These are phyloP conservation scores for Pelmatolapia mariae DNA, from an alignment of 2,113 vertebrate species.

Conservation along the genomic window DNA sequence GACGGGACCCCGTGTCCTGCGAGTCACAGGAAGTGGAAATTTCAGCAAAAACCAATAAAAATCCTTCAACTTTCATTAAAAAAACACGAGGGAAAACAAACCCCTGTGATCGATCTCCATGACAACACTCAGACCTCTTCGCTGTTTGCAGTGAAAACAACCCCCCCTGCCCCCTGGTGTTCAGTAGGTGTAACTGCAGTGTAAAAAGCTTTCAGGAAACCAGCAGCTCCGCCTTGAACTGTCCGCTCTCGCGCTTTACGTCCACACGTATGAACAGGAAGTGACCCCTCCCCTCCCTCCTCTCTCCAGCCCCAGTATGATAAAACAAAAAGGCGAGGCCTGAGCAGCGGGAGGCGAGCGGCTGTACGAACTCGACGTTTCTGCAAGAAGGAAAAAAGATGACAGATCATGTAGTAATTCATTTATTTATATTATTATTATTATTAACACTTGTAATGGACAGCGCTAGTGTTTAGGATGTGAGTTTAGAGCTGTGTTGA, in stretches of 20 bases:
- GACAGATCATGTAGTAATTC: constrained; percentile 61
- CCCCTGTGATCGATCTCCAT: not conserved
- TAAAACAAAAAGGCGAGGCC: not conserved
- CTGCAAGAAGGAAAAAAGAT: constrained; percentile 46
- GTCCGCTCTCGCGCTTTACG: not conserved
- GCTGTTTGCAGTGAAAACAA: not conserved
- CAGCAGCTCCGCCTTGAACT: not conserved
- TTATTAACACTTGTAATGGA: constrained; percentile 68
- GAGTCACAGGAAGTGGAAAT: not conserved
- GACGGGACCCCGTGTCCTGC: not conserved
- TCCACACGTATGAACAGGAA: not conserved
- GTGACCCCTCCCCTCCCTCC: not conserved
- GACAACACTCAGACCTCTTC: not conserved
- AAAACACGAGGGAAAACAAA: not conserved
- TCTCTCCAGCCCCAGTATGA: not conserved
- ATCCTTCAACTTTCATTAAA: not conserved
- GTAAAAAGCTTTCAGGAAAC: not conserved
- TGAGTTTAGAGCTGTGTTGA: constrained; percentile 66
- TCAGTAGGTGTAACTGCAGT: not conserved
- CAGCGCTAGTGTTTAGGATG: constrained; percentile 69
- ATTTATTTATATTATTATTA: constrained; percentile 68
- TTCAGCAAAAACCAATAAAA: not conserved
- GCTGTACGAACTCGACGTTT: constrained; percentile 49
- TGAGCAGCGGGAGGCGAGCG: not conserved
- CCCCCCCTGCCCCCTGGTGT: not conserved